These are phyloP conservation scores for Cecidostiba fungosa DNA, from an alignment of 2,888 invertebrate genomes.

Conservation along the genomic window DNA sequence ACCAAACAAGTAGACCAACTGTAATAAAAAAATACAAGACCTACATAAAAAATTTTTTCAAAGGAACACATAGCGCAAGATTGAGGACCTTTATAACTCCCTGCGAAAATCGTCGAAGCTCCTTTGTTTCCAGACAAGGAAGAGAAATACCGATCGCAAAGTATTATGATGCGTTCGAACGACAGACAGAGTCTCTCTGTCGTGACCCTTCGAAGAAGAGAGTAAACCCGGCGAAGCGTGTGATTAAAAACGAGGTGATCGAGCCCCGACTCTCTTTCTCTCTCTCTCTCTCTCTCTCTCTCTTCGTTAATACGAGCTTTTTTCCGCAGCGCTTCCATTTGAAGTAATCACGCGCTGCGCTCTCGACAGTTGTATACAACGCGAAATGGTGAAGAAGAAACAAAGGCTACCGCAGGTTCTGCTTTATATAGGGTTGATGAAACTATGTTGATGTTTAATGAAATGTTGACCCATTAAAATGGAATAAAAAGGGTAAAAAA, in stretches of 20 bases:
- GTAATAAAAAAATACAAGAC: no score
- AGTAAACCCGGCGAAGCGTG: slow-evolving; percentile 1
- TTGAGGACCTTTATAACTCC: background rate
- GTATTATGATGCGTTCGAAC: slow-evolving; percentile 6
- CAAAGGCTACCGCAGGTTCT: background rate
- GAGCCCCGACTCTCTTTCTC: slow-evolving; percentile 15
- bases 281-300: no score
- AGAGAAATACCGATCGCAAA: background rate
- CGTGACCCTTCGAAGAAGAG: background rate
- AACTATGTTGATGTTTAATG: background rate
- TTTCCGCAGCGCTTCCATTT: slow-evolving; percentile 4
- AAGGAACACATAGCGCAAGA: background rate
- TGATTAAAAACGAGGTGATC: slow-evolving; percentile 51
- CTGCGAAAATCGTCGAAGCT: background rate
- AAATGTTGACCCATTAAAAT: slow-evolving; percentile 6
- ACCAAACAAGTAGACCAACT: slow-evolving; percentile 26
- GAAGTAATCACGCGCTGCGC: slow-evolving; percentile 34
- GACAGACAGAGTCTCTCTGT: background rate
- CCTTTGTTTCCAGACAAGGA: slow-evolving; percentile 6
- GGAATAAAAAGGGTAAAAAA: no score
- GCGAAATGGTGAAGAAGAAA: background rate
- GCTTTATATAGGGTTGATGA: background rate
- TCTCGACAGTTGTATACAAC: slow-evolving; percentile 6
- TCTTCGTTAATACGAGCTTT: slow-evolving; percentile 32
- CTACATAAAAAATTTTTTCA: no score